A percentile compares a stretch with the other conserved stretches of the same genome.
Evolutionary conservation across 1,140 invertebrate genomes (phyloP).

Genomic region (Zaprionus kolodkinae): DNA sequence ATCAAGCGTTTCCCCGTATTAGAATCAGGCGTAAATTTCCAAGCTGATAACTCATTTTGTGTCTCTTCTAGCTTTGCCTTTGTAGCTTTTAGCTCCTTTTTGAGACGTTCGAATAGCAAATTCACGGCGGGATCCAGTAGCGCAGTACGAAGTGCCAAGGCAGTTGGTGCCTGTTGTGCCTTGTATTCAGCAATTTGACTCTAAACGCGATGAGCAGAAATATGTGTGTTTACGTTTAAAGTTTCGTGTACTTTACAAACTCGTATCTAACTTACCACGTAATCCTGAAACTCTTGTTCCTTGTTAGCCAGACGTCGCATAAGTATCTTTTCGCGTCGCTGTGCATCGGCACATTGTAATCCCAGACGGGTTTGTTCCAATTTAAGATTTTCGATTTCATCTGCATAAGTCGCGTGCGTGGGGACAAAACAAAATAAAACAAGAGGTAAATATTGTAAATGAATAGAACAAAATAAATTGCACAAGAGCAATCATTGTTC

Average conservation of each 20-base stretch:
- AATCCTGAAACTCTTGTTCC: conserved; percentile 98
- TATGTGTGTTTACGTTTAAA: too few species aligned
- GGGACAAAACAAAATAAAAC: conserved; percentile 17
- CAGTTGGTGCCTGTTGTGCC: conserved; percentile 91
- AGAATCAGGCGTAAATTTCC: conserved; percentile 99
- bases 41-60: conserved; percentile 98
- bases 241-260: too few species aligned
- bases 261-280: conserved; percentile 88
- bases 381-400: conserved; percentile 89
- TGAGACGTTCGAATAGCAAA: conserved; percentile 95
- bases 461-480: conserved; percentile 11
- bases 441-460: conserved; percentile 19
- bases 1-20: conserved; percentile 99
- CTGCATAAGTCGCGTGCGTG: conserved; percentile 84
- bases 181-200: conserved; percentile 96
- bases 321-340: conserved; percentile 95
- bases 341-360: conserved; percentile 92
- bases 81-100: conserved; percentile 94
- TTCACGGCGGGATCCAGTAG: conserved; percentile 98
- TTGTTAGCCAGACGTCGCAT: conserved; percentile 95
- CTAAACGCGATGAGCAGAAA: conserved; percentile 84
- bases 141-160: conserved; percentile 91
- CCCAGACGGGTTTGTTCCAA: conserved; percentile 93
- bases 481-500: conserved; percentile 10
- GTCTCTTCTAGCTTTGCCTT: conserved; percentile 97